Percentiles rank a stretch among this genome's conserved stretches.
phyloP scores from a whole-genome alignment of 2,797 vertebrate genomes.

The Tachyglossus aculeatus region DNA sequence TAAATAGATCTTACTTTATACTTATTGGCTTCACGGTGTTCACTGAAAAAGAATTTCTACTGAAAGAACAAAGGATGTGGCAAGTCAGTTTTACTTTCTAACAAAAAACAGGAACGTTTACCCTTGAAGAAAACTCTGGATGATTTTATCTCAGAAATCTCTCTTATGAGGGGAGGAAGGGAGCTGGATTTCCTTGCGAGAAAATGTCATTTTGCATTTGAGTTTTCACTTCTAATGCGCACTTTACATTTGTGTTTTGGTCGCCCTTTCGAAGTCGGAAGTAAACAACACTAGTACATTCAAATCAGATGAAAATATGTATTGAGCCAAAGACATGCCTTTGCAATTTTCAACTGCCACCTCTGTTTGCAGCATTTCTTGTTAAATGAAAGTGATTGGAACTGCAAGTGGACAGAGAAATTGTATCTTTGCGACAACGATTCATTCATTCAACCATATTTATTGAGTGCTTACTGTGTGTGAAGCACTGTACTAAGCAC shows the following conservation, averaged over 20 bases:
- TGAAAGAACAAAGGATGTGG: slow-evolving; percentile 10
- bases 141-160: slow-evolving; percentile 29
- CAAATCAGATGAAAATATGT: not conserved
- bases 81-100: slow-evolving; percentile 16
- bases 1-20: not conserved
- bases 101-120: slow-evolving; percentile 30
- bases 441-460: too few relatives aligned
- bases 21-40: not conserved
- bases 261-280: not conserved
- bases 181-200: not conserved
- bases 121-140: slow-evolving; percentile 29
- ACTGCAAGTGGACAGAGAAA: too few relatives aligned
- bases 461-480: too few relatives aligned
- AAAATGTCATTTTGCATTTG: not conserved
- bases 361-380: too few relatives aligned
- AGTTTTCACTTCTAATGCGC: not conserved
- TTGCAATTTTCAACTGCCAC: too few relatives aligned
- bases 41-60: slow-evolving; percentile 33
- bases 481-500: too few relatives aligned
- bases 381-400: too few relatives aligned
- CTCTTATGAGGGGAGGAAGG: not conserved
- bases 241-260: not conserved
- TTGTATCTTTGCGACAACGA: too few relatives aligned
- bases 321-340: too few relatives aligned
- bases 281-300: not conserved